Conservation (phyloP, 2,888 invertebrate genomes). For the Papilio gigon region DNA sequence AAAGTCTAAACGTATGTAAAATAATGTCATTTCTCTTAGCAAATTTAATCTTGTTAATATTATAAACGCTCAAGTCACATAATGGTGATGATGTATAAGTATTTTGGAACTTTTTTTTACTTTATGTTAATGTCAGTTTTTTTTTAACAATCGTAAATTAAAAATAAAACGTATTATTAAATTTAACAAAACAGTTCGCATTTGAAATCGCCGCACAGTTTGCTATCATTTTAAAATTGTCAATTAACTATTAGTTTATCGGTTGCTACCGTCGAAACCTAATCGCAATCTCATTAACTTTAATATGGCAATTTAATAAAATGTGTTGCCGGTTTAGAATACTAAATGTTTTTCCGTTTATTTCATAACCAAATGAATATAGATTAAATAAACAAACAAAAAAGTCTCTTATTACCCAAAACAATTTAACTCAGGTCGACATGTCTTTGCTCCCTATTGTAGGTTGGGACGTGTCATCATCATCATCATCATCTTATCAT, state of each 20-base stretch:
- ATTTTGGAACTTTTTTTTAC: too few relatives aligned
- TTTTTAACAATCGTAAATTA: background rate
- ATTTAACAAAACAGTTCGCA: background rate
- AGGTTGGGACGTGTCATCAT: too few relatives aligned
- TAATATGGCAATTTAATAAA: background rate
- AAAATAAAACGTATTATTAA: background rate
- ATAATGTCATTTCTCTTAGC: background rate
- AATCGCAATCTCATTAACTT: constrained; percentile 26
- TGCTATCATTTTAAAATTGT: constrained; percentile 12
- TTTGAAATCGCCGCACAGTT: background rate
- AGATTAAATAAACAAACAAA: too few relatives aligned
- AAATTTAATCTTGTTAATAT: background rate
- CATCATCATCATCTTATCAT: too few relatives aligned
- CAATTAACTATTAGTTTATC: constrained; percentile 27
- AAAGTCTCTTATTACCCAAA: too few relatives aligned
- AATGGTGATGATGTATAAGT: too few relatives aligned
- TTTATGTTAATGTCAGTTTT: too few relatives aligned
- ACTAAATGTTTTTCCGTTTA: too few relatives aligned
- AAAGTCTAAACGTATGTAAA: constrained; percentile 13
- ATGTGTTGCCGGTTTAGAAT: constrained; percentile 2
- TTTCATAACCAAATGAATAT: too few relatives aligned
- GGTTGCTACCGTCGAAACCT: constrained; percentile 25
- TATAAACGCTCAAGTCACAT: background rate
- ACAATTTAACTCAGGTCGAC: too few relatives aligned
- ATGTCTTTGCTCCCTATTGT: too few relatives aligned